A percentile compares a stretch with the other conserved stretches of the same genome.
phyloP scores from a whole-genome alignment of 2,888 invertebrate genomes.

The Epistrophe grossulariae region DNA sequence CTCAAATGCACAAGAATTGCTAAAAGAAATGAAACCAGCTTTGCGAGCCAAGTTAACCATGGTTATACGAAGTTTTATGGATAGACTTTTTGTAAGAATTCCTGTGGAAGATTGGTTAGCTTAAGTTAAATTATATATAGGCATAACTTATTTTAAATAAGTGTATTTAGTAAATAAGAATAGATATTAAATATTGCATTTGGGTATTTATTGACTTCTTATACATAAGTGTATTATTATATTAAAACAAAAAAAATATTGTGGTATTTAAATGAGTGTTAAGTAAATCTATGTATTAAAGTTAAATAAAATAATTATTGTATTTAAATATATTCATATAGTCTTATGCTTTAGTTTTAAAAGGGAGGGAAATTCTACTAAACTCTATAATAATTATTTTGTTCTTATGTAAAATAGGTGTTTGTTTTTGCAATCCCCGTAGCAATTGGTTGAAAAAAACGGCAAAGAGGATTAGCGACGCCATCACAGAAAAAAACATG shows the following conservation, averaged over 20 bases:
- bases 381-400: no score
- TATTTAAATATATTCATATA: neutral
- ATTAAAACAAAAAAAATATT: neutral
- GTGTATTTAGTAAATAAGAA: conserved; percentile 19
- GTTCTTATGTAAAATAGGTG: no score
- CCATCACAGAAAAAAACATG: no score
- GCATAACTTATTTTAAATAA: neutral
- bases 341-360: neutral
- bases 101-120: conserved; percentile 91
- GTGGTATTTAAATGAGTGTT: conserved; percentile 10
- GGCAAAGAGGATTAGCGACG: no score
- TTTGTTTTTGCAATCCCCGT: no score
- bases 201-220: conserved; percentile 24
- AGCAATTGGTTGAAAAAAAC: no score
- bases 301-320: neutral
- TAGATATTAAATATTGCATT: conserved; percentile 26
- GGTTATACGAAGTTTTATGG: conserved; percentile 90
- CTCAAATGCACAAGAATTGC: conserved; percentile 92
- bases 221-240: neutral
- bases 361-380: neutral
- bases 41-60: conserved; percentile 90
- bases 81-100: conserved; percentile 89
- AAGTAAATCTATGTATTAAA: conserved; percentile 15
- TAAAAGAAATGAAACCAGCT: conserved; percentile 95
- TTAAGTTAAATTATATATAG: conserved; percentile 77